Evolutionary conservation across 2,797 vertebrate species (phyloP), one percentile per base, ranked within the genome.

Genomic region (Meda fulgida): DNA sequence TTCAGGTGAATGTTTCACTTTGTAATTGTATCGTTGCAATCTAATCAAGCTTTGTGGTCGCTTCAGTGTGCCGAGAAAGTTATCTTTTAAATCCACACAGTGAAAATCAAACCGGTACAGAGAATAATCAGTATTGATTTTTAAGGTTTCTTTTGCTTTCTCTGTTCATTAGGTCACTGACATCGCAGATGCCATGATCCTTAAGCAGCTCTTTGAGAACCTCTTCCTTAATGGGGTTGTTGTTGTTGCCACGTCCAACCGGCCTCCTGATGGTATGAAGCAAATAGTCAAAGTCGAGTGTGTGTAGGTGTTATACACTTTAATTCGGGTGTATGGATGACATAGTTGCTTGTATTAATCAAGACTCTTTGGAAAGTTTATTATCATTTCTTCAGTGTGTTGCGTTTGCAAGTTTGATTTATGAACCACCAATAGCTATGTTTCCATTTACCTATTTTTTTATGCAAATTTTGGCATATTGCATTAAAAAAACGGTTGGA

Each of bases 181-280:
- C 92, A 99, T 99, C 84, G 98, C 98, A 77, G 98, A 99, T 90
- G 98, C 98, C 92, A 99, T 99, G 98, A 98, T 99, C 92, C 96
- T 99, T 84, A 99, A 99, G 93, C 98, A 99, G 95, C 97, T 99
- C 86, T 99, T 99, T 95, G 98, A 99, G 96, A 99, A 99, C 92
- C 95, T 99, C 73, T 99, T 99, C 90, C 93, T 94, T 91, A 96
- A 97, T 0, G 97, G 98, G 14, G 98, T 99, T 69, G 95, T 99
- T 29, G 97, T 99, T 85, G 97, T 99, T 89, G 98, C 98, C 85
- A 99, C 98, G 55, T 99, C 98, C 63, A 99, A 99, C 92, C 97
- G 98, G 77, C 97, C 96, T 0, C 98, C 98, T 89, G 96, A 97
- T 92, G 95, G 95, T 95, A 55, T 91, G 87, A 38, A 55, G 60